These are phyloP conservation scores for Podarcis muralis DNA, from an alignment of 2,113 vertebrate genomes.

Conservation along the genomic window DNA sequence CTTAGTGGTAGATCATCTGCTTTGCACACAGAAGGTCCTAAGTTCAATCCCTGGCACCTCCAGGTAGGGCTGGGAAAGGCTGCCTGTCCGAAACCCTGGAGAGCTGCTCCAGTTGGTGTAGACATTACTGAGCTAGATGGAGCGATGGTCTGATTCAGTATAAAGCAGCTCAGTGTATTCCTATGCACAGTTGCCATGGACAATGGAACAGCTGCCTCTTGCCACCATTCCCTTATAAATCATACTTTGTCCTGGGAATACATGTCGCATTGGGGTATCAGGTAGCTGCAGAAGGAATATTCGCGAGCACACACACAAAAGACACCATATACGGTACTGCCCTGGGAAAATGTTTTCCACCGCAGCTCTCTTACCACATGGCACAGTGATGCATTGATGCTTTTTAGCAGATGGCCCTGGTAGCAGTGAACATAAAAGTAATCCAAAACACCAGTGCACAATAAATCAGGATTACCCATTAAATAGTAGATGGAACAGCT, in stretches of 20 bases:
- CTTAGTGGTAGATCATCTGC: too few relatives aligned
- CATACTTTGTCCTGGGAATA: accelerated
- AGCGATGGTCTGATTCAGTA: too few relatives aligned
- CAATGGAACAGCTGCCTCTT: not conserved
- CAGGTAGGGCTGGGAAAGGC: too few relatives aligned
- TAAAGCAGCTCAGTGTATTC: too few relatives aligned
- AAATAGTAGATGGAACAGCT: not conserved
- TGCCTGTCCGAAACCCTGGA: too few relatives aligned
- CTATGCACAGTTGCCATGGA: not conserved
- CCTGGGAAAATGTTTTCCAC: conserved; percentile 1
- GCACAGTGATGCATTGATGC: not conserved
- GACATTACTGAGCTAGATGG: too few relatives aligned
- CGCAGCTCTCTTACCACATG: accelerated
- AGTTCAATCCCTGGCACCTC: too few relatives aligned
- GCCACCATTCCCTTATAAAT: not conserved
- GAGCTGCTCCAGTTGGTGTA: too few relatives aligned
- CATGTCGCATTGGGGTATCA: accelerated
- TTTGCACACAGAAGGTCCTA: too few relatives aligned
- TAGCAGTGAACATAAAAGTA: conserved; percentile 9
- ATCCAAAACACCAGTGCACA: not conserved
- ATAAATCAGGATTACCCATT: conserved; percentile 8
- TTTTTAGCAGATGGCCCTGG: conserved; percentile 43
- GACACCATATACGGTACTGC: accelerated
- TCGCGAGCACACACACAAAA: not conserved
- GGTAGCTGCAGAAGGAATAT: not conserved